phyloP scores from a whole-genome alignment of 1,140 invertebrate genomes.

The Lordiphosa stackelbergi region DNA sequence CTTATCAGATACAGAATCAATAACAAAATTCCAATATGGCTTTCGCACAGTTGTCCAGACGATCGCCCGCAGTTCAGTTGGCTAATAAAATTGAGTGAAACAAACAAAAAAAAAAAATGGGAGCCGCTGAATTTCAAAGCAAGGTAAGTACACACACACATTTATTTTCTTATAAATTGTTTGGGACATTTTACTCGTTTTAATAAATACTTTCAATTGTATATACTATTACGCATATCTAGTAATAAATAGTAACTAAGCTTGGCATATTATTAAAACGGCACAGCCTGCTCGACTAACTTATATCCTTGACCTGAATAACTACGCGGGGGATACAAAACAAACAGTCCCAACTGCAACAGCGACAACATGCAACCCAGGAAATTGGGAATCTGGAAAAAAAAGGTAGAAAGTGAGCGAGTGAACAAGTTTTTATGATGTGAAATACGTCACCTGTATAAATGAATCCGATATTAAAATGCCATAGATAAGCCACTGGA shows the following conservation, averaged over 20 bases:
- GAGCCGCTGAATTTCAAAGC: conserved; percentile 7
- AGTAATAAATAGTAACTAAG: conserved; percentile 39
- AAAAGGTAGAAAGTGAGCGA: conserved; percentile 2
- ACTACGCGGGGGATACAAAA: conserved; percentile 81
- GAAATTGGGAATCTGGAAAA: conserved; percentile 84
- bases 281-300: conserved; percentile 64
- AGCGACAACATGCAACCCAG: conserved; percentile 83
- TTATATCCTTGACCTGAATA: conserved; percentile 71
- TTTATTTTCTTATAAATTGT: not conserved
- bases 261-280: conserved; percentile 41
- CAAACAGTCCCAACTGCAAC: conserved; percentile 84
- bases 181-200: conserved; percentile 22
- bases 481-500: conserved; percentile 88
- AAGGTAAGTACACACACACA: conserved; percentile 35
- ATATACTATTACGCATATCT: conserved; percentile 48
- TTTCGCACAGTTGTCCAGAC: not conserved
- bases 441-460: conserved; percentile 80
- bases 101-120: conserved; percentile 20
- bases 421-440: conserved; percentile 5
- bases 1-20: conserved; percentile 21
- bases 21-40: conserved; percentile 7
- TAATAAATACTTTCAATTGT: conserved; percentile 53
- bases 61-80: conserved; percentile 7
- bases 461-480: conserved; percentile 83
- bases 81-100: too few relatives aligned